A percentile compares a stretch with the other conserved stretches of the same genome.
Evolutionary conservation across 1,140 invertebrate species (phyloP).

Genomic region (Rhagoletis pomonella): DNA sequence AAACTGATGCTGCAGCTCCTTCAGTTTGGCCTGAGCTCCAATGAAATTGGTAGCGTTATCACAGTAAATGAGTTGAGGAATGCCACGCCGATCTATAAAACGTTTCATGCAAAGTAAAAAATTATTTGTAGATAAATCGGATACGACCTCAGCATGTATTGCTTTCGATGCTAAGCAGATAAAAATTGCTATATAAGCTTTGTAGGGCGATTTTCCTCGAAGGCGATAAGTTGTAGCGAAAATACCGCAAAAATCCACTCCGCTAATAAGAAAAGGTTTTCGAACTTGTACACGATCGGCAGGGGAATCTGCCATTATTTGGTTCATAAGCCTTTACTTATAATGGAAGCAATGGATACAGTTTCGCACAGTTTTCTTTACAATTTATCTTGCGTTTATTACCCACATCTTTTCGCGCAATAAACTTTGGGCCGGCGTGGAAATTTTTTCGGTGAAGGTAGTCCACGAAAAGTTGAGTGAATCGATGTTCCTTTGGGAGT

Average conservation of each 20-base stretch:
- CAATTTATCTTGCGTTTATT: conserved; percentile 5
- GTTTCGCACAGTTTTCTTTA: conserved; percentile 4
- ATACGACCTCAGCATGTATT: too few species aligned
- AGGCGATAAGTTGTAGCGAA: conserved; percentile 9
- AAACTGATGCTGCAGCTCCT: neutral
- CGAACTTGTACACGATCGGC: conserved; percentile 15
- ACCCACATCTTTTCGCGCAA: neutral
- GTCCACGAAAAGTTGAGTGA: conserved; percentile 1
- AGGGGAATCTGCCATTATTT: conserved; percentile 22
- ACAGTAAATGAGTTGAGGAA: too few species aligned
- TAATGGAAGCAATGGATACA: too few species aligned
- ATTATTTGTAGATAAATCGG: too few species aligned
- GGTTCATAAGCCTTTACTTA: too few species aligned
- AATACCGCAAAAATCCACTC: conserved; percentile 34
- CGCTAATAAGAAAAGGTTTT: conserved; percentile 23
- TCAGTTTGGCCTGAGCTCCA: neutral
- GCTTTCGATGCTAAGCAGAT: too few species aligned
- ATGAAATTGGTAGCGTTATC: too few species aligned
- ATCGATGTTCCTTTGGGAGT: too few species aligned
- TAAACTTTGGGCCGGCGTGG: conserved; percentile 6
- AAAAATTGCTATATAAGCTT: too few species aligned
- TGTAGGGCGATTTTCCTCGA: too few species aligned
- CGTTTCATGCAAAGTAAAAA: conserved; percentile 39
- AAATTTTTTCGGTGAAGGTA: conserved; percentile 29
- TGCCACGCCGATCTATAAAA: conserved; percentile 15